phyloP scores from a whole-genome alignment of 2,113 vertebrate species.

The Cardinalis cardinalis region DNA sequence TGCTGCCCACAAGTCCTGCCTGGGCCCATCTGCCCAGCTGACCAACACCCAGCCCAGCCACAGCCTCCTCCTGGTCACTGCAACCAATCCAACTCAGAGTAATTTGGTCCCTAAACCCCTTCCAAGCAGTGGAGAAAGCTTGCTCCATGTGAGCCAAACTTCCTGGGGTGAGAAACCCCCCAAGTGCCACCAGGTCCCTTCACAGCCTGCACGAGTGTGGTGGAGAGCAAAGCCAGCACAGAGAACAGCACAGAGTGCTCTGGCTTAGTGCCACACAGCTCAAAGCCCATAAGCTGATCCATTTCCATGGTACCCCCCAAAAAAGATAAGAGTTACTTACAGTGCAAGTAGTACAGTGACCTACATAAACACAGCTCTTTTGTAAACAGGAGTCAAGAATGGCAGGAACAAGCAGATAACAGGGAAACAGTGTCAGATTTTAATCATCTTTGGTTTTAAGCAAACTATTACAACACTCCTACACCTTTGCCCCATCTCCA shows the following conservation, averaged over 20 bases:
- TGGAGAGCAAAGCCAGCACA: not conserved
- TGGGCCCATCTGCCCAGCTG: not conserved
- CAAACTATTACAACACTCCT: not conserved
- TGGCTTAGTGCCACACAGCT: not conserved
- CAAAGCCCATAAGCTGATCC: not conserved
- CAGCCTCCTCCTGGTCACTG: not conserved
- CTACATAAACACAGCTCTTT: conserved; percentile 1
- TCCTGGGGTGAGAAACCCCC: not conserved
- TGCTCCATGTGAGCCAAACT: not conserved
- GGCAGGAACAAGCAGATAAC: conserved; percentile 17
- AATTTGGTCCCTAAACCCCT: not conserved
- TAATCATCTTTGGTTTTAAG: not conserved
- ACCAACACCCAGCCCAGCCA: not conserved
- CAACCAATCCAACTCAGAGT: not conserved
- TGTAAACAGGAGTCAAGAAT: not conserved
- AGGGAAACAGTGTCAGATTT: not conserved
- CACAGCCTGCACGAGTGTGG: not conserved
- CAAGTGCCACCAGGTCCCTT: fast-evolving
- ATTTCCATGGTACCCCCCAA: not conserved
- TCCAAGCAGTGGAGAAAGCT: not conserved
- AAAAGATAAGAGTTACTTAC: not conserved
- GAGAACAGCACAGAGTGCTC: not conserved
- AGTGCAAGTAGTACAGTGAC: not conserved
- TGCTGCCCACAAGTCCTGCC: not conserved
- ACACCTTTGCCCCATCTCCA: not conserved